Conservation (phyloP, 2,888 invertebrate species). For the Acrobeloides nanus region DNA sequence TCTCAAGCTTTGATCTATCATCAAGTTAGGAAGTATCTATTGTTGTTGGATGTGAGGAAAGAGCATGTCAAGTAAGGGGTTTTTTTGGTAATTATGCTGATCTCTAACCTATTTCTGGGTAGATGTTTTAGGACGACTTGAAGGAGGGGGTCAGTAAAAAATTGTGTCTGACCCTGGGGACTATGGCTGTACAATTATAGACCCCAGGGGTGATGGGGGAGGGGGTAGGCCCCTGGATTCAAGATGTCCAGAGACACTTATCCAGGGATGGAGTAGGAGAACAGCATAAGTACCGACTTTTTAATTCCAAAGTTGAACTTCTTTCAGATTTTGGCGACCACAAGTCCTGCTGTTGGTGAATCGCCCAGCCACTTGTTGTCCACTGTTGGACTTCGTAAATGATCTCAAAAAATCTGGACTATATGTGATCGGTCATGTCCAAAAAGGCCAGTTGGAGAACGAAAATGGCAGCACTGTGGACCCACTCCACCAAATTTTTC, state of each 20-base stretch:
- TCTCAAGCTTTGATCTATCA: slow-evolving; percentile 97
- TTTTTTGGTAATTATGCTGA: slow-evolving; percentile 3
- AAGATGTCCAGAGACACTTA: too few relatives aligned
- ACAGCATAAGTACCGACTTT: too few relatives aligned
- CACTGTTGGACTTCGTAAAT: slow-evolving; percentile 82
- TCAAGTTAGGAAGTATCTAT: slow-evolving; percentile 81
- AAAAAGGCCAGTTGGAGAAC: slow-evolving; percentile 52
- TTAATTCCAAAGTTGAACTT: too few relatives aligned
- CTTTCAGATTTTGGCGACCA: slow-evolving; percentile 78
- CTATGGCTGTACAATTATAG: too few relatives aligned
- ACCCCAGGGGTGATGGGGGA: too few relatives aligned
- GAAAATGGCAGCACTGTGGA: slow-evolving; percentile 60
- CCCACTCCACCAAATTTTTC: slow-evolving; percentile 70
- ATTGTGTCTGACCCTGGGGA: too few relatives aligned
- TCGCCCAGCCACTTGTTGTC: slow-evolving; percentile 79
- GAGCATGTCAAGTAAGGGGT: slow-evolving; percentile 69
- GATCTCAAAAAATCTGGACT: slow-evolving; percentile 85
- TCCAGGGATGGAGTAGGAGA: too few relatives aligned
- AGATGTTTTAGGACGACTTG: too few relatives aligned
- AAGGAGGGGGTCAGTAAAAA: too few relatives aligned
- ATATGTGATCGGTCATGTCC: slow-evolving; percentile 72
- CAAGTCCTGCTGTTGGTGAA: slow-evolving; percentile 86
- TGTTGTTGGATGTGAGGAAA: slow-evolving; percentile 87
- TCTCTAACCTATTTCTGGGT: too few relatives aligned
- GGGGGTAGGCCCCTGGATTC: too few relatives aligned